Base-by-base conservation (phyloP, 2,888 invertebrate genomes). In the Nomada goodeniana region DNA sequence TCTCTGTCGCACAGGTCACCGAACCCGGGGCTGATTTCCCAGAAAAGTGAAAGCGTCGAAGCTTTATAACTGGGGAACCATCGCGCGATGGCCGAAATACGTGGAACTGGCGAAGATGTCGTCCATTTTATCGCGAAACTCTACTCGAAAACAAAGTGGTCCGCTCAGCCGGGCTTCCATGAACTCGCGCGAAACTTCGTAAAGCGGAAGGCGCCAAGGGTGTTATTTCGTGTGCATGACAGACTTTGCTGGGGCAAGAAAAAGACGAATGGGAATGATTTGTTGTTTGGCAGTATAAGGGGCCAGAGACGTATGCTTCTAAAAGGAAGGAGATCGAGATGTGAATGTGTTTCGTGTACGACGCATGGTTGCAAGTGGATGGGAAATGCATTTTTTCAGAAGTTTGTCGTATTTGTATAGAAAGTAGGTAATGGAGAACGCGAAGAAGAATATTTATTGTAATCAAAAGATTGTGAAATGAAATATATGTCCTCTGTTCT, bases 191-290 rank as follows among this genome's bases (percentile, higher is more conserved):
- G 29, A 23, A 55, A 13, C 44, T 55, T 55, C 7, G 44, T n/a
- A 3, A 47, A 73, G 53, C 63, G 63, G 53, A 2, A 53, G 52
- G 36, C 65, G 65, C 52, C 52, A 29, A 18, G 50, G 2, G 18
- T 47, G 26, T 55, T 15, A 5, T 1, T 2, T 4, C 2, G 26
- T 36, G 29, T 36, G 15, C 4, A n/a, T 20, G 42, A 13, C 42
- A 15, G 13, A 15, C 26, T 26, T 44, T 57, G 55, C 26, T 4
- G n/a, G 5, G 5, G n/a, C 1, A 20, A 9, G 15, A 23, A 20
- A 53, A 55, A 55, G 68, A 18, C 10, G 23, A 55, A 23, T 20
- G 3, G 11, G 23, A 47, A 15, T 15, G n/a, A 60, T 29, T 18
- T 36, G 60, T 18, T 60, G 36, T 60, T 60, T 36, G 36, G 15